Evolutionary conservation across 2,113 vertebrate genomes (phyloP), one percentile per base, ranked within the genome.

Genomic region (Melanerpes aurifrons): DNA sequence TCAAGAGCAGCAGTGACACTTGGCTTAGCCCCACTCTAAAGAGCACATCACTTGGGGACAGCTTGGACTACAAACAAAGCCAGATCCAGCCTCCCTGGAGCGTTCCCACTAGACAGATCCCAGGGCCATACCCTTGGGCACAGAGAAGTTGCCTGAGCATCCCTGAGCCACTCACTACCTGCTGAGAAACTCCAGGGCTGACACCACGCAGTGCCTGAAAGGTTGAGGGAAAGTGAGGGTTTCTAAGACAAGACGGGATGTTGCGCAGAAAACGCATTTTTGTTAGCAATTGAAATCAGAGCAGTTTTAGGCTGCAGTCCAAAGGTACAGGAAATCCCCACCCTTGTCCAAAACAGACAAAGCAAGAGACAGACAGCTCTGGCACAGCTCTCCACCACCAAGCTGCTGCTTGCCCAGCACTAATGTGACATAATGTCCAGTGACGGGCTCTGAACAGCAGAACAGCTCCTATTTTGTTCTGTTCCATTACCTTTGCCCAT

Each of bases 271-370:
- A 69, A 63, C 31, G 24, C 86, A 50, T 84, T 88, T 73, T 62
- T 53, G 67, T 67, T 86, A 88, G 66, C 85, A 90, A 20, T 37
- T 77, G 76, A 88, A 95, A 91, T 75, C 45, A 84, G 62, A 81
- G 47, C 66, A 47, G 67, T 31, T 87, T 82, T 84, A 90, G 93
- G 90, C 90, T 86, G 77, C 35, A 63, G 70, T 86, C 87, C 87
- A 95, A 88, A 78, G 31, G 87, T 62, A 95, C 80, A 94, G 94
- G 82, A 96, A 95, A 96, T 95, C 82, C 91, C 67, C 70, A 92
- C 62, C 77, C 50, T 58, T 68, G 31, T 86, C 85, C 82, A 80
- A 74, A 95, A 71, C 37, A 94, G 87, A 92, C 85, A 93, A 95
- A 94, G 79, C 72, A 91, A 56, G 62, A 75, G 62, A 84, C 71